Conservation (phyloP, 2,888 invertebrate species). For the Acrocera orbiculus region DNA sequence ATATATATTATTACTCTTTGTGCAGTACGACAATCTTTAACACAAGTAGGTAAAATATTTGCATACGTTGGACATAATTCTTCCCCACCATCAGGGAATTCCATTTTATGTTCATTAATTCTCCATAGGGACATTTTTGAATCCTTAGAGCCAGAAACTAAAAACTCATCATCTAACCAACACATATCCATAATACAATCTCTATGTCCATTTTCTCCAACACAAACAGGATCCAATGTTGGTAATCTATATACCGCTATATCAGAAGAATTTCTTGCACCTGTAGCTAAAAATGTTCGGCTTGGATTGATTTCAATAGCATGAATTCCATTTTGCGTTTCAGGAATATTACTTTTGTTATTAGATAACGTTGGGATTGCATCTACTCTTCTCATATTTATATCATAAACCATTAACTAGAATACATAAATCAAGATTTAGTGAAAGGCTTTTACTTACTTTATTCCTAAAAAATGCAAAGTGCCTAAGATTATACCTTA, state of each 20-base stretch:
- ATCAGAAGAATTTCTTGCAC: slow-evolving; percentile 82
- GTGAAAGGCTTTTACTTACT: neutral
- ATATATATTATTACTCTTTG: slow-evolving; percentile 33
- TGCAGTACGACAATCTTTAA: slow-evolving; percentile 63
- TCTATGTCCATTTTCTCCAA: slow-evolving; percentile 76
- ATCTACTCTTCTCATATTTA: slow-evolving; percentile 67
- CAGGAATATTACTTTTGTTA: slow-evolving; percentile 34
- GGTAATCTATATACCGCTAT: slow-evolving; percentile 74
- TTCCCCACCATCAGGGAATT: slow-evolving; percentile 26
- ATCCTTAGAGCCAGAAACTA: slow-evolving; percentile 86
- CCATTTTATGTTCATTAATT: slow-evolving; percentile 38
- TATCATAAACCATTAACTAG: slow-evolving; percentile 81
- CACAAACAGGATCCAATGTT: slow-evolving; percentile 86
- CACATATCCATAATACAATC: slow-evolving; percentile 85
- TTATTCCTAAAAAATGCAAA: neutral
- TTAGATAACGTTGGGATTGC: slow-evolving; percentile 74
- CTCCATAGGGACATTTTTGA: slow-evolving; percentile 82
- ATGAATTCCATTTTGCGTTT: slow-evolving; percentile 71
- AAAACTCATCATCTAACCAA: slow-evolving; percentile 90
- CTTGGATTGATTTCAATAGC: slow-evolving; percentile 90
- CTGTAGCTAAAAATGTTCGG: slow-evolving; percentile 73
- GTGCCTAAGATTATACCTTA: slow-evolving; percentile 41
- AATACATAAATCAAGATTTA: slow-evolving; percentile 14
- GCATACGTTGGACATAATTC: slow-evolving; percentile 32
- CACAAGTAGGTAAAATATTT: slow-evolving; percentile 47